Base-by-base conservation (phyloP, 2,888 invertebrate species). In the Lasioglossum zephyrum region DNA sequence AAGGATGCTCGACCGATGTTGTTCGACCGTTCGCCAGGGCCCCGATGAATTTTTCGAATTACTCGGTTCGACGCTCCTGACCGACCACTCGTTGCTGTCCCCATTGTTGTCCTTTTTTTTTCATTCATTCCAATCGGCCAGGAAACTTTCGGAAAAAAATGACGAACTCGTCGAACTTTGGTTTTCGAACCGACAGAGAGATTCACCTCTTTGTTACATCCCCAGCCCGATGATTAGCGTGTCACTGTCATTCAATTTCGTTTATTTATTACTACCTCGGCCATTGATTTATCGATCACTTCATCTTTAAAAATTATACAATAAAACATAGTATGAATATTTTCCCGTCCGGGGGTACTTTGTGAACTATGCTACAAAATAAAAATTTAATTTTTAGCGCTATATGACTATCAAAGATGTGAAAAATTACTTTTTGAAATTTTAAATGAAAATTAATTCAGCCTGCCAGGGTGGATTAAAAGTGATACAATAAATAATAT, bases 1-100 rank as follows among this genome's bases (percentile, higher is more conserved):
- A 79, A 79, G 76, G 76, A 77, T 73, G 44, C 84, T 36, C 44
- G 11, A 18, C 31, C 63, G 69, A 60, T 41, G 84, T 82, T 84
- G 66, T 84, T 77, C 36, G 77, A 75, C 70, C 49, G 26, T 31
- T 66, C 31, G 18, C 66, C 60, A 36, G 78, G 36, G 72, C n/a
- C 39, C 63, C 77, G 75, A 89, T 81, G 75, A 88, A 90, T 82
- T 88, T 88, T 85, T 79, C 81, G 39, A 81, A 84, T 75, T 60
- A 66, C 79, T 81, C 84, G 39, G 66, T 41, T 60, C 78, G 53
- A 66, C 44, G 78, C 77, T 79, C 63, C 39, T 22, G 75, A 22
- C 66, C 66, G 31, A 66, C 66, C 66, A 66, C 36, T 66, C 36
- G 66, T 36, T 36, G 85, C 49, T 31, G 77, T 63, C 69, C 73